These are phyloP conservation scores for Rhizomys pruinosus DNA, from an alignment of 2,113 vertebrate genomes.

Conservation along the genomic window DNA sequence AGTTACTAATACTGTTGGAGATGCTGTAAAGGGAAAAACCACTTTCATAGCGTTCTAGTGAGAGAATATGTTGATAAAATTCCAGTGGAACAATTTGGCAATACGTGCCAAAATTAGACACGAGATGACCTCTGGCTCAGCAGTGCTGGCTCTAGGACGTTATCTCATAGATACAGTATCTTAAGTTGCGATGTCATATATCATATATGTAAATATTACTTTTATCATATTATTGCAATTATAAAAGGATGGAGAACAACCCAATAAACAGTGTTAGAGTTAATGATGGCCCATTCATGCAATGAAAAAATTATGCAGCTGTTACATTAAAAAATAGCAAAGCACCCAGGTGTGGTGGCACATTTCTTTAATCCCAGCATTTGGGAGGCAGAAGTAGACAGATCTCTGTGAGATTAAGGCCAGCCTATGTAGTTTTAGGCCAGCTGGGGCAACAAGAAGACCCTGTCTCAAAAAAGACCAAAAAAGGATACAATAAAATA, in stretches of 20 bases:
- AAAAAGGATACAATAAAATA: too few relatives aligned
- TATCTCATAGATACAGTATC: too few relatives aligned
- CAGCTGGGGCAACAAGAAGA: too few relatives aligned
- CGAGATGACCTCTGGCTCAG: neutral
- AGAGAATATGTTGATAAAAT: neutral
- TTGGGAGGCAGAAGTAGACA: too few relatives aligned
- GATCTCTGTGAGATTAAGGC: too few relatives aligned
- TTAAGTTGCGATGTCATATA: too few relatives aligned
- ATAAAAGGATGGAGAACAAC: neutral
- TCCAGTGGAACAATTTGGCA: neutral
- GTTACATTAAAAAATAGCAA: neutral
- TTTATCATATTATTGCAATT: too few relatives aligned
- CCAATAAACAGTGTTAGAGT: too few relatives aligned
- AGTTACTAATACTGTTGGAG: neutral
- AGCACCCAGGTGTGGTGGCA: neutral
- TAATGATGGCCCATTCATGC: neutral
- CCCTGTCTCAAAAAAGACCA: too few relatives aligned
- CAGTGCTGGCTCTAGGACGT: neutral
- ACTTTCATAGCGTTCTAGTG: neutral
- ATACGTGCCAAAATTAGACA: neutral
- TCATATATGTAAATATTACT: too few relatives aligned
- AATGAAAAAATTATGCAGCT: neutral
- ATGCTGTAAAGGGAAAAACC: neutral
- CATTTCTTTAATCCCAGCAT: too few relatives aligned
- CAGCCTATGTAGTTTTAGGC: too few relatives aligned